phyloP scores from a whole-genome alignment of 1,140 invertebrate genomes.

The Stratiolaelaps scimitus region DNA sequence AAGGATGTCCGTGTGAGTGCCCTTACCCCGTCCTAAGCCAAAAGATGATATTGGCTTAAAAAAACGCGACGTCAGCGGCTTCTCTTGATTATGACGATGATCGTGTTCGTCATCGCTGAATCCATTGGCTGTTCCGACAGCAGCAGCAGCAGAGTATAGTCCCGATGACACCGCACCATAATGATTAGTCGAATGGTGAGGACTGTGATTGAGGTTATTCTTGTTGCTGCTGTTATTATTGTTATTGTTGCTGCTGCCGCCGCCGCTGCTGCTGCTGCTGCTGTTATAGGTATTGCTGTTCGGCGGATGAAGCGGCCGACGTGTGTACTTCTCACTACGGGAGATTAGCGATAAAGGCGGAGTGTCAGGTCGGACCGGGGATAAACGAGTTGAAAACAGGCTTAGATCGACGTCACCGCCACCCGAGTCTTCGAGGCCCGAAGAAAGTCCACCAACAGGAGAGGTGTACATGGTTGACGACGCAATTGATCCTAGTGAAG shows the following conservation, averaged over 20 bases:
- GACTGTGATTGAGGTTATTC: too few species aligned
- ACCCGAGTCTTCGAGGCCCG: background rate
- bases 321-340: background rate
- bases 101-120: slow-evolving; percentile 20
- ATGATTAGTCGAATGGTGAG: too few species aligned
- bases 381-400: slow-evolving; percentile 3
- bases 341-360: background rate
- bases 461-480: slow-evolving; percentile 25
- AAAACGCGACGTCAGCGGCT: background rate
- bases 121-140: background rate
- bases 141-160: too few species aligned
- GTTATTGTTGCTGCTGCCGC: background rate
- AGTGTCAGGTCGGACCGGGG: slow-evolving; percentile 6
- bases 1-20: too few species aligned
- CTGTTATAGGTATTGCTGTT: background rate
- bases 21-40: too few species aligned
- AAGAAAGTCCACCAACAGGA: background rate
- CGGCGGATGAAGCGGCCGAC: slow-evolving; percentile 19
- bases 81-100: background rate
- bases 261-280: too few species aligned
- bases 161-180: too few species aligned
- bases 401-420: background rate
- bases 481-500: background rate
- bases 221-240: too few species aligned
- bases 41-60: too few species aligned